A percentile compares a stretch with the other conserved stretches of the same genome.
phyloP scores from a whole-genome alignment of 1,140 invertebrate genomes.

The Daktulosphaira vitifoliae region DNA sequence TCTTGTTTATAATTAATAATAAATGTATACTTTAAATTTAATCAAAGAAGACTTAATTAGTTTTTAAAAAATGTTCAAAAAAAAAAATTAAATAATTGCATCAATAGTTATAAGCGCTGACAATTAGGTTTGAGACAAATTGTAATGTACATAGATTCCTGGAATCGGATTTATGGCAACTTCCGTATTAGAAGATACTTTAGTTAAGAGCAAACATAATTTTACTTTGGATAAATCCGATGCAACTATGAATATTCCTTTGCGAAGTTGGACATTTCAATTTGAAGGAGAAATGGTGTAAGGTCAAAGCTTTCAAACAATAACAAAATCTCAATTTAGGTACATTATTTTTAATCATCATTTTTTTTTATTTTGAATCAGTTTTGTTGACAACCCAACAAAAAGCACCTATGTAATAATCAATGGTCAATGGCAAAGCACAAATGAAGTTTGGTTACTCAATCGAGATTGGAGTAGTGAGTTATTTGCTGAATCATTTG shows the following conservation, averaged over 20 bases:
- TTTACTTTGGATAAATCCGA: neutral
- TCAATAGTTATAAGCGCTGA: too few species aligned
- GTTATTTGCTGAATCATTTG: neutral
- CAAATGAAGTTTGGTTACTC: conserved; percentile 1
- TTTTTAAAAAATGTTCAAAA: too few species aligned
- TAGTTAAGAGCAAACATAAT: neutral
- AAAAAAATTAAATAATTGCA: too few species aligned
- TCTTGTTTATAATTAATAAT: too few species aligned
- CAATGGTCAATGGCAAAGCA: neutral
- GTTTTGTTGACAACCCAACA: neutral
- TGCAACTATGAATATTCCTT: neutral
- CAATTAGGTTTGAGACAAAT: too few species aligned
- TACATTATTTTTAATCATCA: too few species aligned
- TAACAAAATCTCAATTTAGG: too few species aligned
- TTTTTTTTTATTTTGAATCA: neutral
- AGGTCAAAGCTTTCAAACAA: neutral
- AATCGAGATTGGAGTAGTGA: conserved; percentile 7
- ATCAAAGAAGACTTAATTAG: too few species aligned
- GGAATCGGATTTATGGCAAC: neutral
- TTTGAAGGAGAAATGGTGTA: conserved; percentile 15
- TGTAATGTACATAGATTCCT: conserved; percentile 6
- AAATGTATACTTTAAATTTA: too few species aligned
- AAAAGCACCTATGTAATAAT: neutral
- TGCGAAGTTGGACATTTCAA: neutral
- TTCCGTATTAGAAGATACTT: neutral